These are phyloP conservation scores for Brachyhypopomus occidentalis DNA, from an alignment of 2,113 vertebrate species.

Conservation along the genomic window DNA sequence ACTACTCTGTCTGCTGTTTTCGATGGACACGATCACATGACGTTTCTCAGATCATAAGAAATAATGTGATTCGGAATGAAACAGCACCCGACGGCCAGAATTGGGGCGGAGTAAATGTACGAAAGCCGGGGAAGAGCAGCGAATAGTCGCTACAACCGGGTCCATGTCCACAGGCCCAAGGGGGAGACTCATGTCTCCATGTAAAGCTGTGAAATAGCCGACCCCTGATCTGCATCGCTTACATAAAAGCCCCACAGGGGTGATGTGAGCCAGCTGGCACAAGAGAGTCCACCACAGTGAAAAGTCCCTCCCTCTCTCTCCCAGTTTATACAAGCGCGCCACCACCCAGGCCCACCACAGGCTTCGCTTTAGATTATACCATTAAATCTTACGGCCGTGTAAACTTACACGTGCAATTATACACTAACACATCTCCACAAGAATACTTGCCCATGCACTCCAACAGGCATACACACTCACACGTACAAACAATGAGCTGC, in stretches of 20 bases:
- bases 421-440: neutral
- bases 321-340: constrained; percentile 2
- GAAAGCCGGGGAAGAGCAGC: neutral
- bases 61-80: neutral
- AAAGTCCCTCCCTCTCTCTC: neutral
- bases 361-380: constrained; percentile 9
- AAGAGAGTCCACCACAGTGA: neutral
- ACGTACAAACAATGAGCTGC: too few species aligned
- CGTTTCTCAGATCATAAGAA: neutral
- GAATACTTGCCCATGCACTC: neutral
- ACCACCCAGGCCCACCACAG: constrained; percentile 13
- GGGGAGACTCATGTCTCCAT: neutral
- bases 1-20: too few species aligned
- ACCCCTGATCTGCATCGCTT: neutral
- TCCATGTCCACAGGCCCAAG: neutral
- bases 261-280: constrained; percentile 27
- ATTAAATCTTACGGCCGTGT: constrained; percentile 10
- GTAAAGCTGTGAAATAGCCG: neutral
- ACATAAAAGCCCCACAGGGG: constrained; percentile 7
- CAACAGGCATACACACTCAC: neutral
- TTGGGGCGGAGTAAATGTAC: neutral
- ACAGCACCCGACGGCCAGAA: neutral
- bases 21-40: neutral
- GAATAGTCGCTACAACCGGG: neutral
- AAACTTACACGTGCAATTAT: neutral